Evolutionary conservation across 2,113 vertebrate species (phyloP).

Genomic region (Acrocephalus arundinaceus): DNA sequence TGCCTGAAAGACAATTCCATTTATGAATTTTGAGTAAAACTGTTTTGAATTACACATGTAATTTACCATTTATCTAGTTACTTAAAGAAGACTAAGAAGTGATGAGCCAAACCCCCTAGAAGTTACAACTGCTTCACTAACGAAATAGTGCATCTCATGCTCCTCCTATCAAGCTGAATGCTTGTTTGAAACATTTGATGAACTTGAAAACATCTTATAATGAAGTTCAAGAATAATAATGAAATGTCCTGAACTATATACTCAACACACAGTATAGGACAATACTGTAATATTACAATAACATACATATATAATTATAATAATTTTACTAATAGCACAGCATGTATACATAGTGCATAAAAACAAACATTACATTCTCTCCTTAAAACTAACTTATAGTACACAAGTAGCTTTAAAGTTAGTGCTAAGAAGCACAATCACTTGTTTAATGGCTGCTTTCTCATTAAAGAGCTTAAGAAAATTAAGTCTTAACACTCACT

Average conservation of each 20-base stretch:
- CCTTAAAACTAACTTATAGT: not conserved
- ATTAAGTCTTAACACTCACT: not conserved
- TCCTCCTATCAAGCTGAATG: not conserved
- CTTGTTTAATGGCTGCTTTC: not conserved
- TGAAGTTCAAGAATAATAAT: not conserved
- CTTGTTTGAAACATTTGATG: not conserved
- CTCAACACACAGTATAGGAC: not conserved
- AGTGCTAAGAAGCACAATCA: not conserved
- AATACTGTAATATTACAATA: not conserved
- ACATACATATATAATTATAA: no score
- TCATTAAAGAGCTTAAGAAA: not conserved
- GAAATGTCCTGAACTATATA: not conserved
- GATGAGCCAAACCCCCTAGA: not conserved
- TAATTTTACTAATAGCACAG: not conserved
- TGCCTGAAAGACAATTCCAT: conserved; percentile 61
- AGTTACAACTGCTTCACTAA: not conserved
- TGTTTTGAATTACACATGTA: not conserved
- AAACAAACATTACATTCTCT: not conserved
- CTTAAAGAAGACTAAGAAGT: not conserved
- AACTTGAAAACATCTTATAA: not conserved
- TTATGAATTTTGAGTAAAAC: conserved; percentile 13
- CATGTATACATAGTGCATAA: not conserved
- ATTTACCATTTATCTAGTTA: not conserved
- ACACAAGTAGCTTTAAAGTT: not conserved
- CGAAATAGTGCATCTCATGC: not conserved